Conservation (phyloP, 2,113 vertebrate species). For the Cromileptes altivelis region DNA sequence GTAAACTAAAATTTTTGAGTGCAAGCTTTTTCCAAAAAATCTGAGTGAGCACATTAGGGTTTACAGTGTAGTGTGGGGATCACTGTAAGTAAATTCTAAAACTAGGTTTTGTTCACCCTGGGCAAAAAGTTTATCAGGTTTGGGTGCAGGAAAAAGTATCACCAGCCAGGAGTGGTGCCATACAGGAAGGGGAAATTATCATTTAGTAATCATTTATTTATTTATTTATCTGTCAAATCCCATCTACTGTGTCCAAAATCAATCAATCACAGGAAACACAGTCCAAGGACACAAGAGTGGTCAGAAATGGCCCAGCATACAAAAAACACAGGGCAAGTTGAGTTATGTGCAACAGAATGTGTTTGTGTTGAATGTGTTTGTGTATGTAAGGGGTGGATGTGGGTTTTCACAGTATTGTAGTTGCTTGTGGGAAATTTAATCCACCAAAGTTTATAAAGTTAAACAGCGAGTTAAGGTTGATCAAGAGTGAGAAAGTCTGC, state of each 20-base stretch:
- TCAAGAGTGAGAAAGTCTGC: not conserved
- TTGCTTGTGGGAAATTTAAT: not conserved
- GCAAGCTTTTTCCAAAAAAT: no score
- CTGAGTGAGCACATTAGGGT: no score
- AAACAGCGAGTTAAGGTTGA: slow-evolving; percentile 9
- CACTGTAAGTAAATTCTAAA: not conserved
- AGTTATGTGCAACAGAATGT: not conserved
- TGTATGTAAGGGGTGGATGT: not conserved
- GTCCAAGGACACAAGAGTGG: not conserved
- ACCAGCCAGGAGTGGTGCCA: not conserved
- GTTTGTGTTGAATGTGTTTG: not conserved
- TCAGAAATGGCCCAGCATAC: not conserved
- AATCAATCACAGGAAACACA: not conserved
- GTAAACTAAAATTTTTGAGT: no score
- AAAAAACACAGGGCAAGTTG: not conserved
- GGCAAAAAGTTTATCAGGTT: not conserved
- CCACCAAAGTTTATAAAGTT: slow-evolving; percentile 3
- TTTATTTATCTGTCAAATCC: not conserved
- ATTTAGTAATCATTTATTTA: not conserved
- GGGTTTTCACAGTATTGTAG: not conserved
- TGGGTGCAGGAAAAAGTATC: not conserved
- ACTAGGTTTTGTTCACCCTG: not conserved
- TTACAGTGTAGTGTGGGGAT: no score
- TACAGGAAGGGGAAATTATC: not conserved
- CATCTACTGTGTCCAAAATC: not conserved